Percentiles rank a stretch among this genome's conserved stretches.
Evolutionary conservation across 2,113 vertebrate species (phyloP).

Genomic region (Leucosticte australis): DNA sequence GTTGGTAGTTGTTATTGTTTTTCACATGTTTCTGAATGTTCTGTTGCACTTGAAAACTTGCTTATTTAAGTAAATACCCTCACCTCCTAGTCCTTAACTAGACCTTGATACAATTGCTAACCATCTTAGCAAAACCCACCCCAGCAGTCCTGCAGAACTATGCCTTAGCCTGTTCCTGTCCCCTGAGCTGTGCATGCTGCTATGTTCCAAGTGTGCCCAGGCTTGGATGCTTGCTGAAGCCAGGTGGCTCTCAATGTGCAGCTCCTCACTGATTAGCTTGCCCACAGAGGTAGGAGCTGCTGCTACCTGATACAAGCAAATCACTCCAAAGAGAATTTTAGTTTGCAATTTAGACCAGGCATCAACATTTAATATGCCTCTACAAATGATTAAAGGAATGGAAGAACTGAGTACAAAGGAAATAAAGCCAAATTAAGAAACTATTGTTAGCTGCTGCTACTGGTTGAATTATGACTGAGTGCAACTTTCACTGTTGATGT

Average conservation of each 20-base stretch:
- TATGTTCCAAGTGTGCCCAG: background rate
- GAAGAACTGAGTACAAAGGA: background rate
- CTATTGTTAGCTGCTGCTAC: background rate
- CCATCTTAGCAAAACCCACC: background rate
- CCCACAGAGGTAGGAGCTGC: background rate
- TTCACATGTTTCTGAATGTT: background rate
- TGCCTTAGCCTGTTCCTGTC: background rate
- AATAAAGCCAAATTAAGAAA: background rate
- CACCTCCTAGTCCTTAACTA: background rate
- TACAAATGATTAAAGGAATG: background rate
- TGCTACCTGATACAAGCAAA: background rate
- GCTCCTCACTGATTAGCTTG: background rate
- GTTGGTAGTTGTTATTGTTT: background rate
- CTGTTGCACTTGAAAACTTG: background rate
- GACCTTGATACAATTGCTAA: background rate
- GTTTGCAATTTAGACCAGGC: background rate
- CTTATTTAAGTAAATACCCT: background rate
- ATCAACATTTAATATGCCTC: background rate
- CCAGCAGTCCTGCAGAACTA: background rate
- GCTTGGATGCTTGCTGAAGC: background rate
- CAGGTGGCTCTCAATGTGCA: accelerated
- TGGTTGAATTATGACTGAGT: background rate
- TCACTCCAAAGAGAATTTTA: background rate
- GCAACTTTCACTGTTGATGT: background rate
- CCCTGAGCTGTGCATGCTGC: accelerated